Conservation (phyloP, 2,113 vertebrate genomes). For the Alligator sinensis region DNA sequence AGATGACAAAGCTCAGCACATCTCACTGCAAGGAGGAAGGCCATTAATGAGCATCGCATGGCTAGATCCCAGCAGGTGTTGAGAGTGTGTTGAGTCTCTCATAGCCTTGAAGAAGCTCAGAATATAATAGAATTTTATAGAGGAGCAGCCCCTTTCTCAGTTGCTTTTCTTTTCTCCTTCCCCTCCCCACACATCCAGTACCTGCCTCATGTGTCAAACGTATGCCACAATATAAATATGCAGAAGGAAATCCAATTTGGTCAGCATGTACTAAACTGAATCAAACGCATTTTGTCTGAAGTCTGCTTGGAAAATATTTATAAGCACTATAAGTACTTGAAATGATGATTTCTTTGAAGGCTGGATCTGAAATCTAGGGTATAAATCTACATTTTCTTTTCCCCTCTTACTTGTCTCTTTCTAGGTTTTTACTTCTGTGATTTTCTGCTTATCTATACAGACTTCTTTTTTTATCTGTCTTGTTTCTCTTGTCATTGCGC, state of each 20-base stretch:
- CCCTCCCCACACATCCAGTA: background rate
- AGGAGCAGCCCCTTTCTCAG: background rate
- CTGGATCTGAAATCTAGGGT: background rate
- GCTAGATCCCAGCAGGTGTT: background rate
- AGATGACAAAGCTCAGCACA: background rate
- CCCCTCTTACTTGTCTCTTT: background rate
- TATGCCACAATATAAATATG: conserved; percentile 4
- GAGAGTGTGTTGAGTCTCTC: background rate
- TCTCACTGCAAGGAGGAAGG: background rate
- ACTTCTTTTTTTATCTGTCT: background rate
- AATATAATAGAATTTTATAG: background rate
- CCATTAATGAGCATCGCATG: background rate
- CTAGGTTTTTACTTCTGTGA: background rate
- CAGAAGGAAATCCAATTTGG: conserved; percentile 16
- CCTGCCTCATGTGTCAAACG: background rate
- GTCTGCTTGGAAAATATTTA: conserved; percentile 56
- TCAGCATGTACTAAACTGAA: background rate
- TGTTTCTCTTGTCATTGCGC: background rate
- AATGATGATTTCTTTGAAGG: background rate
- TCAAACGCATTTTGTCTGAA: conserved; percentile 15
- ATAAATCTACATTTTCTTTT: background rate
- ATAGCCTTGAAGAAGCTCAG: background rate
- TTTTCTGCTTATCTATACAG: background rate
- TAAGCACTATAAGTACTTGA: conserved; percentile 28
- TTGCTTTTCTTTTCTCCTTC: background rate